Percentiles rank a stretch among this genome's conserved stretches.
Evolutionary conservation across 2,888 invertebrate genomes (phyloP).

Genomic region (Biston stratarius): DNA sequence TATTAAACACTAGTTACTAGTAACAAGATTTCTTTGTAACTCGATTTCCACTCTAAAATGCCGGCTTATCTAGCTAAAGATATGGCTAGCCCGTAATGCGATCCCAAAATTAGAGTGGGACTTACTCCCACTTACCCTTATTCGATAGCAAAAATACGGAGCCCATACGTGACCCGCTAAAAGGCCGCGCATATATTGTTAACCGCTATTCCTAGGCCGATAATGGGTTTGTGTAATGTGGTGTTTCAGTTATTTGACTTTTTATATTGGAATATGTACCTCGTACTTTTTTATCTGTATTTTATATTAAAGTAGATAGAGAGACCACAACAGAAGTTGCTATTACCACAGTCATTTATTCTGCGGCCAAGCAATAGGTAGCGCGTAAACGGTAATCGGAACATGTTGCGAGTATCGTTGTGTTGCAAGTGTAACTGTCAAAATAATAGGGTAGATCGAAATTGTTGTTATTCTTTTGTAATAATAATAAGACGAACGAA

Average conservation of each 20-base stretch:
- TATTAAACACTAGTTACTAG: no score
- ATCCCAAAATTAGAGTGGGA: slow-evolving; percentile 18
- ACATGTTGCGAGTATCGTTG: no score
- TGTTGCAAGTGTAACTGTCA: no score
- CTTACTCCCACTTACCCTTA: slow-evolving; percentile 11
- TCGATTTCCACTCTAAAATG: slow-evolving; percentile 16
- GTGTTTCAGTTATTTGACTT: slow-evolving; percentile 9
- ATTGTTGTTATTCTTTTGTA: no score
- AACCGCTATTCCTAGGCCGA: slow-evolving; percentile 26
- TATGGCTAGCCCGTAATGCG: slow-evolving; percentile 31
- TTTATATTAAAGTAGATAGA: no score
- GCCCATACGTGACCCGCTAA: slow-evolving; percentile 39
- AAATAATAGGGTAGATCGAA: no score
- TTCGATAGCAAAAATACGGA: slow-evolving; percentile 35
- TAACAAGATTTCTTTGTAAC: no score
- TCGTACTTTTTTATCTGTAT: not conserved
- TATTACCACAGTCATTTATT: no score
- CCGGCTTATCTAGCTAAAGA: slow-evolving; percentile 12
- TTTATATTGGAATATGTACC: not conserved
- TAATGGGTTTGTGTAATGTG: slow-evolving; percentile 27
- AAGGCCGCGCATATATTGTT: slow-evolving; percentile 31
- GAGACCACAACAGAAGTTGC: no score
- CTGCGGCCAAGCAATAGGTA: no score
- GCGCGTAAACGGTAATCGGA: no score
- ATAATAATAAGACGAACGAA: no score